Evolutionary conservation across 2,888 invertebrate genomes (phyloP).

Genomic region (Ptychoptera albimana): DNA sequence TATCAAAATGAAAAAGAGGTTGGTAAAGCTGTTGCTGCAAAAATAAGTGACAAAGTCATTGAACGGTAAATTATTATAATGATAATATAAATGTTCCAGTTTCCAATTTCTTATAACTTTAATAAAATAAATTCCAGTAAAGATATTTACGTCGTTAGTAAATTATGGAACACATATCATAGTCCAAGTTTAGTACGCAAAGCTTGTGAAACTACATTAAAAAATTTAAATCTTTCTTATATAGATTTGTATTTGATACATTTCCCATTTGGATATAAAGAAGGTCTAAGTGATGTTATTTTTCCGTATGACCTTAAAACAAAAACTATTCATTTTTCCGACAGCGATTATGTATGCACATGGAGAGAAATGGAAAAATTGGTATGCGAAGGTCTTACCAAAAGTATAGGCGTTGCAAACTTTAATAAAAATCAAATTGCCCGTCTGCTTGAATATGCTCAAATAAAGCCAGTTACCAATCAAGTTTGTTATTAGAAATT

Average conservation of each 20-base stretch:
- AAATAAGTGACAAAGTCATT: slow-evolving; percentile 28
- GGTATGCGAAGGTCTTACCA: slow-evolving; percentile 45
- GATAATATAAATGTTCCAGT: too few species aligned
- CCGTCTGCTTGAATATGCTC: slow-evolving; percentile 41
- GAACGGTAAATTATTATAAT: slow-evolving; percentile 24
- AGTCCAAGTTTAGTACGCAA: slow-evolving; percentile 45
- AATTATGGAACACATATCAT: slow-evolving; percentile 32
- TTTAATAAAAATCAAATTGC: slow-evolving; percentile 61
- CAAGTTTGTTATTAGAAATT: slow-evolving; percentile 29
- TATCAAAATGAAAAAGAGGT: slow-evolving; percentile 33
- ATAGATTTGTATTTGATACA: slow-evolving; percentile 70
- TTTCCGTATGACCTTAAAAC: slow-evolving; percentile 45
- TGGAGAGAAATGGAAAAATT: slow-evolving; percentile 60
- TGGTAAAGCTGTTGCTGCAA: slow-evolving; percentile 27
- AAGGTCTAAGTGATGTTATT: slow-evolving; percentile 27
- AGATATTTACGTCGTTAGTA: background rate
- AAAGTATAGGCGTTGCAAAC: slow-evolving; percentile 56
- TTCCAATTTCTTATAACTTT: background rate
- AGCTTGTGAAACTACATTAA: slow-evolving; percentile 44
- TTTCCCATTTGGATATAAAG: slow-evolving; percentile 55
- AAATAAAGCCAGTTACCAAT: slow-evolving; percentile 45
- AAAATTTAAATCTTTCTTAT: slow-evolving; percentile 49
- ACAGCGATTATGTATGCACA: slow-evolving; percentile 56
- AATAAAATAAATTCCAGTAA: background rate
- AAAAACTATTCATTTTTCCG: slow-evolving; percentile 38